Conservation (phyloP, 2,888 invertebrate genomes). For the Selenia dentaria region DNA sequence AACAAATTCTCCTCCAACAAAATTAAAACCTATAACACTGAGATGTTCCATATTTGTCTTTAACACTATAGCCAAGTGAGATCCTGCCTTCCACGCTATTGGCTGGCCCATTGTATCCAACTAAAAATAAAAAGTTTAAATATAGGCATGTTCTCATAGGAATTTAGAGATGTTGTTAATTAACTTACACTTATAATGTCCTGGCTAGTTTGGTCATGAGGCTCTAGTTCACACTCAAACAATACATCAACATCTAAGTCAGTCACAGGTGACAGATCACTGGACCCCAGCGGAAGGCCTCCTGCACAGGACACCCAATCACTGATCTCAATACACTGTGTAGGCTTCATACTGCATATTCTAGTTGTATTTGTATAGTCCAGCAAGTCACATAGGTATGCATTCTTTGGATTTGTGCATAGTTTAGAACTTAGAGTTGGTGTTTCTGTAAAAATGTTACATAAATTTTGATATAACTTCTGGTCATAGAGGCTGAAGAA, state of each 20-base stretch:
- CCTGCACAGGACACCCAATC: slow-evolving; percentile 76
- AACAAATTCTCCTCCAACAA: slow-evolving; percentile 88
- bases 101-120: slow-evolving; percentile 92
- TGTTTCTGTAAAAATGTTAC: slow-evolving; percentile 63
- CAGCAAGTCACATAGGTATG: slow-evolving; percentile 86
- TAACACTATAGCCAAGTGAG: slow-evolving; percentile 89
- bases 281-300: slow-evolving; percentile 67
- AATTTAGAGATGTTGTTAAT: too few relatives aligned
- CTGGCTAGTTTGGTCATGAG: slow-evolving; percentile 57
- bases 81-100: slow-evolving; percentile 91
- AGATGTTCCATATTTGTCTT: slow-evolving; percentile 91
- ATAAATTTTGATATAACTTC: slow-evolving; percentile 13
- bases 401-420: slow-evolving; percentile 82
- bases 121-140: slow-evolving; percentile 66
- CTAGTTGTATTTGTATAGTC: slow-evolving; percentile 76
- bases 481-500: background rate
- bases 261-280: slow-evolving; percentile 56
- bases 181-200: slow-evolving; percentile 62
- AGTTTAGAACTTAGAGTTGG: slow-evolving; percentile 81
- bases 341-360: slow-evolving; percentile 78
- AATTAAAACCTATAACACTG: slow-evolving; percentile 88
- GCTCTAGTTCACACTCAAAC: slow-evolving; percentile 79
- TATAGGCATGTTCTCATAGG: too few relatives aligned
- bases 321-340: slow-evolving; percentile 71
- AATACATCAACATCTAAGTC: slow-evolving; percentile 71